Percentiles rank a stretch among this genome's conserved stretches.
These are phyloP conservation scores for Choreutis nemorana DNA, from an alignment of 2,888 invertebrate species.

Conservation along the genomic window DNA sequence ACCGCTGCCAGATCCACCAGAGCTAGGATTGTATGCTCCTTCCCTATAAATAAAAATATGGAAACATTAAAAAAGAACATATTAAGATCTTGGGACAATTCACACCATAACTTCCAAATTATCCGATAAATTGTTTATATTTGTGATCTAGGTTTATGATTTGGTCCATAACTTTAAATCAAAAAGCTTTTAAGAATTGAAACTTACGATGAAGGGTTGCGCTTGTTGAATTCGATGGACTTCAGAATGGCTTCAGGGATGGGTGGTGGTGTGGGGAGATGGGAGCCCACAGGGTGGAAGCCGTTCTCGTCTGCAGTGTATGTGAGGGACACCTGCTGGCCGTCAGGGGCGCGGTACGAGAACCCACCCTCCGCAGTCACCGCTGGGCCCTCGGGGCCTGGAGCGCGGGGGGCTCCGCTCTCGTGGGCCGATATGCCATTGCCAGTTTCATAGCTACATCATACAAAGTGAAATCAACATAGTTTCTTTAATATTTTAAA, in stretches of 20 bases:
- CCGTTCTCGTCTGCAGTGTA: slow-evolving; percentile 79
- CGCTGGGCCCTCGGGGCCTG: slow-evolving; percentile 59
- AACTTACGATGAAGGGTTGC: slow-evolving; percentile 52
- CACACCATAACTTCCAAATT: no score
- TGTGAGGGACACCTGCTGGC: slow-evolving; percentile 68
- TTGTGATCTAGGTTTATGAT: no score
- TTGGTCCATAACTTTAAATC: no score
- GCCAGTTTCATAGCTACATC: slow-evolving; percentile 69
- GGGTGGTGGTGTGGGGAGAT: slow-evolving; percentile 68
- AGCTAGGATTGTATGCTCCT: slow-evolving; percentile 42
- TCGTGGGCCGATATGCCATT: slow-evolving; percentile 72
- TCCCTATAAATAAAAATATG: slow-evolving; percentile 33
- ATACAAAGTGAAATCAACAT: neutral
- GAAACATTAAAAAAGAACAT: neutral
- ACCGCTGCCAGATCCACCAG: slow-evolving; percentile 19
- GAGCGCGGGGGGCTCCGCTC: slow-evolving; percentile 62
- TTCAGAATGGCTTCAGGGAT: slow-evolving; percentile 60
- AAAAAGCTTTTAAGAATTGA: slow-evolving; percentile 2
- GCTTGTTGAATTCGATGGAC: slow-evolving; percentile 57
- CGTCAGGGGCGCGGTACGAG: slow-evolving; percentile 74
- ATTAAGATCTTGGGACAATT: no score
- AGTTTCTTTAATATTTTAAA: no score
- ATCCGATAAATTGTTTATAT: no score
- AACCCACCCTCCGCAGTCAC: slow-evolving; percentile 71
- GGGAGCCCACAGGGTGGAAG: slow-evolving; percentile 70